Conservation (phyloP, 1,140 invertebrate species). For the Delia radicum region DNA sequence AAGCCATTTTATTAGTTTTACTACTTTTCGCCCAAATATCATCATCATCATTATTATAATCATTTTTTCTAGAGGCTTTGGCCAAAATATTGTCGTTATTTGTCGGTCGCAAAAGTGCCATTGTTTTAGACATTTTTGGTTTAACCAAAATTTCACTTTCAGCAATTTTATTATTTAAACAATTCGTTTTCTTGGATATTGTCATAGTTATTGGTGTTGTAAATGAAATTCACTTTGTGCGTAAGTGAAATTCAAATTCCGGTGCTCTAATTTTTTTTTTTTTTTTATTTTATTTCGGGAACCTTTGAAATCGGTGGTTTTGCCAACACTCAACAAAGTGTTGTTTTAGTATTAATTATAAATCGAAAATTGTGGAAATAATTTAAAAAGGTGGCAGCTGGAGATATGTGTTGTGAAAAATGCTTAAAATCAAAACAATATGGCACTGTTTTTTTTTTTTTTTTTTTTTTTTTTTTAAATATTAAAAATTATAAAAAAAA, state of each 20-base stretch:
- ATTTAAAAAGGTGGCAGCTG: not conserved
- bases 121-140: not conserved
- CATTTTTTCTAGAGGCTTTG: not conserved
- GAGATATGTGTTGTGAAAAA: not conserved
- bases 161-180: not conserved
- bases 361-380: not conserved
- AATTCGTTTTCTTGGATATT: not conserved
- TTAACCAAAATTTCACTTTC: not conserved
- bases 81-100: slow-evolving; percentile 1
- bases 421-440: not conserved
- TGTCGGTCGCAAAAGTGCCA: not conserved
- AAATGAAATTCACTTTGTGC: too few species aligned
- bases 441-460: not conserved
- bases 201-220: not conserved
- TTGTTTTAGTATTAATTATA: too few species aligned
- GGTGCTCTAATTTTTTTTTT: too few species aligned
- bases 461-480: too few species aligned
- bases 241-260: too few species aligned
- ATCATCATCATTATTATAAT: not conserved
- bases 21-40: too few species aligned
- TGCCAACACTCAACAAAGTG: too few species aligned
- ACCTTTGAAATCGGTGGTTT: too few species aligned
- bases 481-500: not conserved
- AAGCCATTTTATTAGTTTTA: not conserved
- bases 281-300: too few species aligned